phyloP scores from a whole-genome alignment of 2,797 vertebrate species.

The Zonotrichia albicollis region DNA sequence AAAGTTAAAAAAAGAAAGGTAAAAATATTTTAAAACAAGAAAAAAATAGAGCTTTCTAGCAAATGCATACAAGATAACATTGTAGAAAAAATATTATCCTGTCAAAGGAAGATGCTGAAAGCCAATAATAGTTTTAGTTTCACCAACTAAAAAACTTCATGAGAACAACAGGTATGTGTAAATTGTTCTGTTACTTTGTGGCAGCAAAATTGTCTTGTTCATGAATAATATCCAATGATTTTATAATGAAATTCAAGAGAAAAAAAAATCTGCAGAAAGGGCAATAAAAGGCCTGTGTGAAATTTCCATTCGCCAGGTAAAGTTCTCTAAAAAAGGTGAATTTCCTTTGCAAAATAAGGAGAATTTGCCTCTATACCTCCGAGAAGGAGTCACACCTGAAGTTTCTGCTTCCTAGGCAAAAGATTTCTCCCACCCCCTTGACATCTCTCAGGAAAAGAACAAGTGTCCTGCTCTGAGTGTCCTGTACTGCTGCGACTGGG shows the following conservation, averaged over 20 bases:
- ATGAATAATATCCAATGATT: not conserved
- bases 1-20: not conserved
- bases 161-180: not conserved
- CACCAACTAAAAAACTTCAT: not conserved
- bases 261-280: not conserved
- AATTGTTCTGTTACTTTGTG: not conserved
- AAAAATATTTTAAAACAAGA: not conserved
- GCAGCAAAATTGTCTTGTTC: not conserved
- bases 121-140: not conserved
- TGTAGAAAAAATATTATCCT: not conserved
- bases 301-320: not conserved
- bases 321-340: not conserved
- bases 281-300: fast-evolving
- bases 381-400: too few relatives aligned
- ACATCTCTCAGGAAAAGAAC: not conserved
- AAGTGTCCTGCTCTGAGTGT: not conserved
- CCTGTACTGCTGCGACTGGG: not conserved
- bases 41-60: not conserved
- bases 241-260: not conserved
- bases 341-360: not conserved
- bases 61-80: not conserved
- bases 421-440: not conserved
- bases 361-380: not conserved
- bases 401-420: not conserved
- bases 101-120: not conserved